A percentile compares a stretch with the other conserved stretches of the same genome.
phyloP scores from a whole-genome alignment of 2,888 invertebrate genomes.

The Aelia acuminata region DNA sequence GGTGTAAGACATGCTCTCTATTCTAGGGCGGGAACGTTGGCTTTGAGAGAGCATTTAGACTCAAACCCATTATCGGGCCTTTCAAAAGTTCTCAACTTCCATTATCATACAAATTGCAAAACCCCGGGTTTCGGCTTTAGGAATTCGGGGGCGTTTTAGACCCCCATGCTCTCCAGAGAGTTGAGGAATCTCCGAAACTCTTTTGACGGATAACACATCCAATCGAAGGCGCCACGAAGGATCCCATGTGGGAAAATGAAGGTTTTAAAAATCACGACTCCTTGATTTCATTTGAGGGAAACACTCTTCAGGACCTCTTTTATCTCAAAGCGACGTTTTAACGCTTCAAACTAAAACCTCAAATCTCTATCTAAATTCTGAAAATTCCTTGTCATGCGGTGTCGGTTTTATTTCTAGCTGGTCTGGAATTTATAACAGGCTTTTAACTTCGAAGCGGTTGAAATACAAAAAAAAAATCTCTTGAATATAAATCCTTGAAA shows the following conservation, averaged over 20 bases:
- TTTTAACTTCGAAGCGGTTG: background rate
- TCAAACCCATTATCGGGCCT: slow-evolving; percentile 42
- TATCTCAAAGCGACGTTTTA: slow-evolving; percentile 20
- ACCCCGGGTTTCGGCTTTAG: slow-evolving; percentile 33
- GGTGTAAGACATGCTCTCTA: background rate
- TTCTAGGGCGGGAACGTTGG: background rate
- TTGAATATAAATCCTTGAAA: slow-evolving; percentile 24
- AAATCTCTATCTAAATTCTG: slow-evolving; percentile 41
- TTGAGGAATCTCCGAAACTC: slow-evolving; percentile 43
- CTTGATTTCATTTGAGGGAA: slow-evolving; percentile 6
- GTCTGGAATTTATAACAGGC: background rate
- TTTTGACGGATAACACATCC: slow-evolving; percentile 24
- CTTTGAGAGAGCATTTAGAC: slow-evolving; percentile 44
- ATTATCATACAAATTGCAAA: slow-evolving; percentile 51
- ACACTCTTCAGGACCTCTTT: background rate
- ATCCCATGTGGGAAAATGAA: slow-evolving; percentile 41
- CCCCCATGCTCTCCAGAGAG: slow-evolving; percentile 3
- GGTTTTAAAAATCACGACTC: slow-evolving; percentile 36
- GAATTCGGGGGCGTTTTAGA: slow-evolving; percentile 45
- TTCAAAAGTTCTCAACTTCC: slow-evolving; percentile 47
- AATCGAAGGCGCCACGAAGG: slow-evolving; percentile 9
- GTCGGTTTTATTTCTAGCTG: slow-evolving; percentile 28
- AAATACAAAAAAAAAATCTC: slow-evolving; percentile 14
- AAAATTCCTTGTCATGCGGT: slow-evolving; percentile 41
- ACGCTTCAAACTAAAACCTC: slow-evolving; percentile 16